These are phyloP conservation scores for Euspilapteryx auroguttella DNA, from an alignment of 2,888 invertebrate genomes.

Conservation along the genomic window DNA sequence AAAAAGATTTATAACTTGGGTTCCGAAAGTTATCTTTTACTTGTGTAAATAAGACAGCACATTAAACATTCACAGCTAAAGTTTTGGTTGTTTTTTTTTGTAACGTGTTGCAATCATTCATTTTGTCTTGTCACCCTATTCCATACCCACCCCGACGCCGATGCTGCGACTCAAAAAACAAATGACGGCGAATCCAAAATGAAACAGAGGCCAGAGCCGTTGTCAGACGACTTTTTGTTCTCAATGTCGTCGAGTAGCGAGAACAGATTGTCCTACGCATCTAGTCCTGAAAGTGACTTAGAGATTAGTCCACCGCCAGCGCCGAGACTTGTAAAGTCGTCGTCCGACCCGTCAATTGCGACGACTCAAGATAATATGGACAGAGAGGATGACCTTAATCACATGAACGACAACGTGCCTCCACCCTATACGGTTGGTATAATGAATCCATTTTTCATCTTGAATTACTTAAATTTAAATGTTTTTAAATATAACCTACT, in stretches of 20 bases:
- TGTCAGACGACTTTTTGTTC: conserved; percentile 98
- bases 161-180: conserved; percentile 18
- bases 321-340: conserved; percentile 75
- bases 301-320: conserved; percentile 79
- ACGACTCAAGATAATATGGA: conserved; percentile 88
- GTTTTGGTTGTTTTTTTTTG: conserved; percentile 32
- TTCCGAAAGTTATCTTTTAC: too few species aligned
- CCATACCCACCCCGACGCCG: conserved; percentile 52
- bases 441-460: too few species aligned
- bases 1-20: too few species aligned
- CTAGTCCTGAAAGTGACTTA: conserved; percentile 94
- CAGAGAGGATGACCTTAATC: conserved; percentile 58
- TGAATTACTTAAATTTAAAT: too few species aligned
- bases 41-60: conserved; percentile 9
- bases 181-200: too few species aligned
- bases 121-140: conserved; percentile 59
- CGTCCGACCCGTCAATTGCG: conserved; percentile 92
- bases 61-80: conserved; percentile 51
- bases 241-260: conserved; percentile 85
- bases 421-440: conserved; percentile 83
- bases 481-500: too few species aligned
- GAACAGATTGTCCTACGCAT: conserved; percentile 91
- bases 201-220: conserved; percentile 89
- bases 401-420: conserved; percentile 69
- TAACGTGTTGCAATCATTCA: conserved; percentile 53